Conservation (phyloP, 2,797 vertebrate genomes). For the Gephyroberyx darwinii region DNA sequence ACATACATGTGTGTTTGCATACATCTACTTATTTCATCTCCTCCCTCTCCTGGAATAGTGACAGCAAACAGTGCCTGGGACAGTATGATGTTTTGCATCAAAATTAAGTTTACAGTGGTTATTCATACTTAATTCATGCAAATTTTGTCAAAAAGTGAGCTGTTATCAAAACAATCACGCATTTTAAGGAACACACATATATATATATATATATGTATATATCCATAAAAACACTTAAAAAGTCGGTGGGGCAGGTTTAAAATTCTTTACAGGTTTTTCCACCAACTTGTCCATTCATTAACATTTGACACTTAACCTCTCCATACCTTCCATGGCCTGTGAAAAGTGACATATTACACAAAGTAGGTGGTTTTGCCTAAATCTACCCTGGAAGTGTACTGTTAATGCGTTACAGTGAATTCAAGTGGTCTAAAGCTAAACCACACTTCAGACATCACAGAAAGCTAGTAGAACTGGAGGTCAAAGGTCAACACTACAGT, state of each 20-base stretch:
- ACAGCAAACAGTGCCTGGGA: not conserved
- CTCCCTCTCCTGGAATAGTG: not conserved
- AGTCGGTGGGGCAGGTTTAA: too few species aligned
- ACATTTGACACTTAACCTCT: not conserved
- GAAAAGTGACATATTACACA: constrained; percentile 1
- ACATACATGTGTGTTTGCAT: not conserved
- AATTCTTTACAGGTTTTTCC: not conserved
- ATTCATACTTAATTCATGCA: not conserved
- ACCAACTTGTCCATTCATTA: not conserved
- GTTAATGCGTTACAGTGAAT: not conserved
- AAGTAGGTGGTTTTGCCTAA: not conserved
- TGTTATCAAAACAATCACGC: not conserved
- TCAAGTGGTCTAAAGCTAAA: not conserved
- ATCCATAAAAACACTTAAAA: not conserved
- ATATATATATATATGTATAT: too few species aligned
- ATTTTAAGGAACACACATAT: not conserved
- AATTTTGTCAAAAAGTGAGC: not conserved
- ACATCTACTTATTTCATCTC: not conserved
- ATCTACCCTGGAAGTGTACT: not conserved
- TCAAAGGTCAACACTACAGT: constrained; percentile 17
- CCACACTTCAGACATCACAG: not conserved
- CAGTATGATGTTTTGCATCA: not conserved
- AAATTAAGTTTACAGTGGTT: not conserved
- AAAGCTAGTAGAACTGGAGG: constrained; percentile 15
- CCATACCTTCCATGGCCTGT: not conserved